Conservation (phyloP, 2,888 invertebrate species). For the Tetanocera ferruginea region DNA sequence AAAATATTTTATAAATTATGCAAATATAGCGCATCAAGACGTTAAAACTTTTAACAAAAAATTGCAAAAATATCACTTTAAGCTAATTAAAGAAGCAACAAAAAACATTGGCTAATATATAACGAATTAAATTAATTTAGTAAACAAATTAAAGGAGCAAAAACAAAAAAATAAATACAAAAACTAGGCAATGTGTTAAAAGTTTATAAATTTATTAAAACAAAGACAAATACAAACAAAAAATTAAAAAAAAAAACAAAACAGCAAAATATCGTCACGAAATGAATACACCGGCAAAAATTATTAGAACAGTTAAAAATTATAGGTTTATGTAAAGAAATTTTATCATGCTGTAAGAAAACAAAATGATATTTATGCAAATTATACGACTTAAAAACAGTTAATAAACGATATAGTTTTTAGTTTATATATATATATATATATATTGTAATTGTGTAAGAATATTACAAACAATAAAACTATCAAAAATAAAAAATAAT, state of each 20-base stretch:
- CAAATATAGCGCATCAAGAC: neutral
- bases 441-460: conserved; percentile 27
- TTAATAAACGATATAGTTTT: conserved; percentile 25
- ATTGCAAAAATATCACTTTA: conserved; percentile 10
- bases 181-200: conserved; percentile 16
- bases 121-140: neutral
- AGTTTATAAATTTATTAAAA: conserved; percentile 46
- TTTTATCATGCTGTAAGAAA: conserved; percentile 26
- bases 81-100: neutral
- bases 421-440: conserved; percentile 16
- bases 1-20: conserved; percentile 21
- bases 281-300: conserved; percentile 48
- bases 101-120: neutral
- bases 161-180: neutral
- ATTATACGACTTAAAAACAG: conserved; percentile 21
- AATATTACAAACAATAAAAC: conserved; percentile 32
- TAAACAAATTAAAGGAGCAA: neutral
- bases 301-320: conserved; percentile 1
- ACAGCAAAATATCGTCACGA: conserved; percentile 42
- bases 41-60: conserved; percentile 4
- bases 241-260: conserved; percentile 21
- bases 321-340: neutral
- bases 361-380: conserved; percentile 45
- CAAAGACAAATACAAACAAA: conserved; percentile 23
- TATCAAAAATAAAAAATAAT: neutral